Evolutionary conservation across 2,113 vertebrate genomes (phyloP), one percentile per base, ranked within the genome.

Genomic region (Lamprotornis superbus): DNA sequence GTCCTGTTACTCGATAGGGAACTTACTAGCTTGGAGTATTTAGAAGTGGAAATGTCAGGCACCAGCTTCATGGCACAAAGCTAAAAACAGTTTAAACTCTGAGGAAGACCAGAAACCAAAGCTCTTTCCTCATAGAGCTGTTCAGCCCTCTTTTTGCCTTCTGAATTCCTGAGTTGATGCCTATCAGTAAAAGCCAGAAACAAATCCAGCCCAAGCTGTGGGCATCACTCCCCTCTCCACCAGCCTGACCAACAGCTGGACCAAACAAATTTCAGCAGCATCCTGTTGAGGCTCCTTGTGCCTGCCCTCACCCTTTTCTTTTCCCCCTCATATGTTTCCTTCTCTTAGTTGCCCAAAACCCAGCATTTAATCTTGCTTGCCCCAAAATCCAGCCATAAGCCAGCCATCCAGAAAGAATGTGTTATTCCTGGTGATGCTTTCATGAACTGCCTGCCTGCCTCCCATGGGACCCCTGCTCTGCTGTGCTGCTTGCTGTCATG

Each of bases 401-500:
- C 49, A 83, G 8, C 12, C 59, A 27, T 15, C 6, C 30, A 44
- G 78, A 73, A 81, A 44, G 46, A 64, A 69, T 14, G 2, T 15
- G n/a, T 68, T 63, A 16, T 76, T 90, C 52, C 57, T 75, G 90
- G 28, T 10, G 42, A 44, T 67, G 35, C 60, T 81, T 63, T 82
- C n/a, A 23, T 15, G 3, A 46, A 13, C 16, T 0, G 0, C 75
- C 44, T 24, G 25, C 78, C 61, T 85, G 28, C 46, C 46, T 80
- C 78, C 69, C 11, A 0, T 16, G 16, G 67, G 50, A 42, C 23
- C 30, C 44, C 20, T 16, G 46, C 57, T 76, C 77, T 59, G 55
- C 68, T 0, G 2, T 40, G 60, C 50, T 50, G 22, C 14, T 74
- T 61, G 35, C 49, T 64, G 42, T 17, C 0, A 0, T 42, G 63